Percentiles rank a stretch among this genome's conserved stretches.
Evolutionary conservation across 2,797 vertebrate species (phyloP).

Genomic region (Bucorvus abyssinicus): DNA sequence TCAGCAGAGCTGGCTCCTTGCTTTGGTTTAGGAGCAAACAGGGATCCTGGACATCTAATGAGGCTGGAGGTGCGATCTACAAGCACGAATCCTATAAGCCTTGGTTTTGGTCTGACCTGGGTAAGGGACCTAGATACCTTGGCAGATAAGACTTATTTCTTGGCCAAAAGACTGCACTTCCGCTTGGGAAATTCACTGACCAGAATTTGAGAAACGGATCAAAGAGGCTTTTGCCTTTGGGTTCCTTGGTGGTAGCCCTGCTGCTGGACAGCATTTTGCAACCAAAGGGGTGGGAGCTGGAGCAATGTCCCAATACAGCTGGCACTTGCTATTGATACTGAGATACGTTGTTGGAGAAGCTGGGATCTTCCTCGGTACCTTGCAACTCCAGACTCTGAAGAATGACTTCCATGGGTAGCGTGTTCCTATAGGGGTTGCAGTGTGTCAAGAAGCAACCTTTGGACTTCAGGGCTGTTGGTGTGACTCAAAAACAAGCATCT

Average conservation of each 20-base stretch:
- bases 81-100: background rate
- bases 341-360: background rate
- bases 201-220: background rate
- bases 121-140: background rate
- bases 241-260: background rate
- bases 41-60: background rate
- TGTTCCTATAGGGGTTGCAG: background rate
- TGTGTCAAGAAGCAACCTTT: background rate
- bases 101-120: background rate
- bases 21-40: background rate
- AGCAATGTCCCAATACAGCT: background rate
- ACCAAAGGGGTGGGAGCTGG: background rate
- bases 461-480: background rate
- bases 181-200: background rate
- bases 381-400: background rate
- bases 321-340: background rate
- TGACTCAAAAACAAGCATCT: background rate
- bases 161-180: background rate
- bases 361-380: background rate
- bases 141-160: background rate
- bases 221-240: background rate
- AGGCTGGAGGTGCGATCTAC: background rate
- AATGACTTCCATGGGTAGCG: background rate
- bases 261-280: background rate
- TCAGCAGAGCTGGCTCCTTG: background rate